Evolutionary conservation across 2,888 invertebrate species (phyloP).

Genomic region (Lymantria dispar): DNA sequence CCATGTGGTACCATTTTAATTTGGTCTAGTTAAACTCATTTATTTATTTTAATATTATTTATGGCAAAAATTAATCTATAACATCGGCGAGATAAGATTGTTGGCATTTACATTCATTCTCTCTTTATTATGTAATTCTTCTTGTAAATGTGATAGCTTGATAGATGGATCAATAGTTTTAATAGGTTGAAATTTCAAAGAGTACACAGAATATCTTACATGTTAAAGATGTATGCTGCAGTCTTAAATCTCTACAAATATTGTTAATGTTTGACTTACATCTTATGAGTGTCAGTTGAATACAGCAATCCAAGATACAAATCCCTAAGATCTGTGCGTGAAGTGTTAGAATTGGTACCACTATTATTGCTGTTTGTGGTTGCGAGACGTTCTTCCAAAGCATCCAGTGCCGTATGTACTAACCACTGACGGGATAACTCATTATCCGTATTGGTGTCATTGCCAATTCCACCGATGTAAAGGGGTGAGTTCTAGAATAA

Average conservation of each 20-base stretch:
- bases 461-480: conserved; percentile 85
- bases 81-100: too few species aligned
- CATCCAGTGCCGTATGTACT: conserved; percentile 95
- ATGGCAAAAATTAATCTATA: too few species aligned
- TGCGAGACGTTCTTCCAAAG: conserved; percentile 92
- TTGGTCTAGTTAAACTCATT: too few species aligned
- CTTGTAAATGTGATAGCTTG: too few species aligned
- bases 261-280: conserved; percentile 80
- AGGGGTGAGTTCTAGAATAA: conserved; percentile 93
- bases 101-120: too few species aligned
- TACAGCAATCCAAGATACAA: conserved; percentile 95
- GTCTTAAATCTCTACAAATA: background rate
- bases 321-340: conserved; percentile 90
- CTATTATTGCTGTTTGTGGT: conserved; percentile 64
- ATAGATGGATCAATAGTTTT: too few species aligned
- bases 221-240: too few species aligned
- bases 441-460: conserved; percentile 86
- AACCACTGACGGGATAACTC: conserved; percentile 96
- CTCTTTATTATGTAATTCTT: too few species aligned
- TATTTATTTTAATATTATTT: too few species aligned
- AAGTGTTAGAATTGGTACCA: conserved; percentile 80
- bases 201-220: too few species aligned
- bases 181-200: too few species aligned
- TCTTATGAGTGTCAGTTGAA: conserved; percentile 97
- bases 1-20: too few species aligned